These are phyloP conservation scores for Pteronotus mesoamericanus DNA, from an alignment of 2,797 vertebrate species.

Conservation along the genomic window DNA sequence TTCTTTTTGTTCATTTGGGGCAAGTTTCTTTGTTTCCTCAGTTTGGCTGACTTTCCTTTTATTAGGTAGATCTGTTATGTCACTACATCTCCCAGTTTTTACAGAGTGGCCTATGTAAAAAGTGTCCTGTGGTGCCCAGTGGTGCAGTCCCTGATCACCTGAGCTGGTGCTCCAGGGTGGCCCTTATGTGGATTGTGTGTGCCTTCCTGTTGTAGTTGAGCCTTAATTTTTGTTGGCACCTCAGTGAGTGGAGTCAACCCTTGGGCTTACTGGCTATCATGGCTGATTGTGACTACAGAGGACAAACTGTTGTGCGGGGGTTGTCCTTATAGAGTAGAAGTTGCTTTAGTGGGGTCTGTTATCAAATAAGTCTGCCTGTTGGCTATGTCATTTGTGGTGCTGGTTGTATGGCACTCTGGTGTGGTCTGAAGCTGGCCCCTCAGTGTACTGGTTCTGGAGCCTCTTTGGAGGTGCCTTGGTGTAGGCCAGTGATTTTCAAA, in stretches of 20 bases:
- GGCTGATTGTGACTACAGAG: background rate
- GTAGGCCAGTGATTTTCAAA: background rate
- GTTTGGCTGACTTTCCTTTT: background rate
- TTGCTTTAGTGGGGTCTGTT: background rate
- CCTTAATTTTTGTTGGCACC: background rate
- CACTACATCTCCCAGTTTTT: background rate
- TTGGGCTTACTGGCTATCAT: background rate
- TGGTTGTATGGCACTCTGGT: background rate
- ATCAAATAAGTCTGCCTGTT: background rate
- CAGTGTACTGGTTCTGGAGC: background rate
- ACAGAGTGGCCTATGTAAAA: background rate
- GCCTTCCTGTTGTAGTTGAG: background rate
- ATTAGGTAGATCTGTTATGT: background rate
- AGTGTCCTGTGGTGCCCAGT: background rate
- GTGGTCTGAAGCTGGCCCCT: background rate
- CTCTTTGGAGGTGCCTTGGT: background rate
- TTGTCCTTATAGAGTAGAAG: background rate
- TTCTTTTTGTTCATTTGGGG: background rate
- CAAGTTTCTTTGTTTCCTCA: background rate
- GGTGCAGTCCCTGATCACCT: background rate
- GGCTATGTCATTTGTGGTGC: background rate
- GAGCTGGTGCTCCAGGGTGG: background rate
- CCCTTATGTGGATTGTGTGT: background rate
- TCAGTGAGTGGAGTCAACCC: background rate
- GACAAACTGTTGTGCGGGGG: background rate